Evolutionary conservation across 2,113 vertebrate genomes (phyloP), one percentile per base, ranked within the genome.

Genomic region (Prolemur simus): DNA sequence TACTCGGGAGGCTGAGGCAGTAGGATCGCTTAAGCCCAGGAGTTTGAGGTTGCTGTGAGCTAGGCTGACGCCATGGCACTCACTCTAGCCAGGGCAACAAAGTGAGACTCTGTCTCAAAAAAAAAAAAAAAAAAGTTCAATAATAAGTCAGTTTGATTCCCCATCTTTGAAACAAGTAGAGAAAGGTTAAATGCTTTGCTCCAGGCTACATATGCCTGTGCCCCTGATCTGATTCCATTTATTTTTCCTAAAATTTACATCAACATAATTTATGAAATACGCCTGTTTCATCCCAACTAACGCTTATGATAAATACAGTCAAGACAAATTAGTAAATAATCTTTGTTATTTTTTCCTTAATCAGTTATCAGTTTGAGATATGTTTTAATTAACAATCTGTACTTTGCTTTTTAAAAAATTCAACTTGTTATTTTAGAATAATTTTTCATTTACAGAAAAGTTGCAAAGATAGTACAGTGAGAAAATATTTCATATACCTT

Each of bases 181-280:
- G n/a, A 77, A 64, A 73, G 47, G 9, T 94, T 78, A 91, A 84
- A 78, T 12, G 39, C 54, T 45, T n/a, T 87, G 32, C 17, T 87
- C 15, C 32, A 87, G 54, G 8, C 25, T 78, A n/a, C 20, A 34
- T 29, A 68, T 12, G 27, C 71, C 76, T 82, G 23, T 29, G 58
- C 9, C 20, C 21, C n/a, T 56, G 8, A 37, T 69, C 27, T 54
- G 4, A 54, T 74, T 69, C 37, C 54, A 92, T 12, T 89, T 85
- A 80, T 56, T 93, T 88, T 87, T 73, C 14, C 47, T 91, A 9
- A 95, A 68, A 92, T 77, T 83, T 80, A 60, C 34, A 77, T 58
- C 25, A 92, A 37, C 23, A 68, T 54, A 90, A 91, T 47, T 77
- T 90, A 84, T 73, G 66, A 93, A 73, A 60, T 54, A 52, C 54